Evolutionary conservation across 1,140 invertebrate species (phyloP).

Genomic region (Macrosteles quadrilineatus): DNA sequence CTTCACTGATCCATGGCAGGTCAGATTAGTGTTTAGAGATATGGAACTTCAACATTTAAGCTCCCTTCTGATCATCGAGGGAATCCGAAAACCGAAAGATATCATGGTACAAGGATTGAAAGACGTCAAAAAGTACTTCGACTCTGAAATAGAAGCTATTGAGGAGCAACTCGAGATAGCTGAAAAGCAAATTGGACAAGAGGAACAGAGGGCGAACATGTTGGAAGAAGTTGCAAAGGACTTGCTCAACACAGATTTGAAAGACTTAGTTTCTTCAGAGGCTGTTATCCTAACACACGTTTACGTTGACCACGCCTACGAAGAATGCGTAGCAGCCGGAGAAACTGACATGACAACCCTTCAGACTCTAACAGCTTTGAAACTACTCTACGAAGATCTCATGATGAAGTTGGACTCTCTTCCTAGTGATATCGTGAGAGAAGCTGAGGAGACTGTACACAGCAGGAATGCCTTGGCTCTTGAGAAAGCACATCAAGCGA

Average conservation of each 20-base stretch:
- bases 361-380: slow-evolving; percentile 6
- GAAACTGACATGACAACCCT: slow-evolving; percentile 25
- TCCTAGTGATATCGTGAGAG: neutral
- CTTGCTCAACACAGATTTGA: slow-evolving; percentile 21
- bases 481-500: slow-evolving; percentile 20
- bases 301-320: slow-evolving; percentile 25
- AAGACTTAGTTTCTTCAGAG: slow-evolving; percentile 21
- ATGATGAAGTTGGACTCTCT: slow-evolving; percentile 28
- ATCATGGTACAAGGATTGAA: slow-evolving; percentile 10
- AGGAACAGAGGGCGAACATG: slow-evolving; percentile 5
- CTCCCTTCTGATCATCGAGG: slow-evolving; percentile 25
- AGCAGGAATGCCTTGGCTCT: slow-evolving; percentile 1
- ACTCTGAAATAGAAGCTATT: slow-evolving; percentile 2
- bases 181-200: slow-evolving; percentile 2
- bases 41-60: slow-evolving; percentile 27
- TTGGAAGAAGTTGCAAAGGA: slow-evolving; percentile 19
- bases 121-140: slow-evolving; percentile 17
- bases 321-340: slow-evolving; percentile 15
- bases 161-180: slow-evolving; percentile 7
- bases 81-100: slow-evolving; percentile 23
- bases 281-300: slow-evolving; percentile 7
- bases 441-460: neutral
- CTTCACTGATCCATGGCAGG: slow-evolving; percentile 25
- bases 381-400: slow-evolving; percentile 14
- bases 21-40: slow-evolving; percentile 20